phyloP scores from a whole-genome alignment of 2,888 invertebrate genomes.

The Drosophila lutescens region DNA sequence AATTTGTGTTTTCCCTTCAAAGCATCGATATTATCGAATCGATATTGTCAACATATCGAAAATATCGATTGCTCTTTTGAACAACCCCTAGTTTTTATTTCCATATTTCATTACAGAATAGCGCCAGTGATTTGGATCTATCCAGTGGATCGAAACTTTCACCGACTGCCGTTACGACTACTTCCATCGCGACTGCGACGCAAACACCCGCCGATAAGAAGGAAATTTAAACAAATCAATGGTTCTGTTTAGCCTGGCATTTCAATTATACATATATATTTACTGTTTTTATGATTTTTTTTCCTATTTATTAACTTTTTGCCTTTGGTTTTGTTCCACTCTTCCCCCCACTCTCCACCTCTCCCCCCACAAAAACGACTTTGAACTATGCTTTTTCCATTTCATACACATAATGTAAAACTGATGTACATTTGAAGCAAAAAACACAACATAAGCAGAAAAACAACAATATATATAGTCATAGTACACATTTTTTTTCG shows the following conservation, averaged over 20 bases:
- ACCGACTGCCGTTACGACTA: conserved; percentile 20
- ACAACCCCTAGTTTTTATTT: background rate
- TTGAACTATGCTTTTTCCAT: conserved; percentile 13
- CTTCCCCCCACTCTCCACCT: background rate
- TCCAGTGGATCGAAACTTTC: conserved; percentile 37
- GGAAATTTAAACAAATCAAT: conserved; percentile 42
- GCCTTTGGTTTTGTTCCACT: conserved; percentile 22
- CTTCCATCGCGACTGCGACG: conserved; percentile 20
- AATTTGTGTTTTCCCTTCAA: too few relatives aligned
- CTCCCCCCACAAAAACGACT: background rate
- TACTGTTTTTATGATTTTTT: conserved; percentile 32
- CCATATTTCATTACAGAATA: conserved; percentile 63
- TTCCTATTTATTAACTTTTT: conserved; percentile 39
- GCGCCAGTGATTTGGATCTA: conserved; percentile 77
- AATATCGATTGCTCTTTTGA: too few relatives aligned
- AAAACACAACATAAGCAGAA: conserved; percentile 12
- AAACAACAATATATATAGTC: conserved; percentile 34
- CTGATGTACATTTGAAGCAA: conserved; percentile 40
- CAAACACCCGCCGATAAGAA: conserved; percentile 53
- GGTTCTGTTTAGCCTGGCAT: conserved; percentile 46
- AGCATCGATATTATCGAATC: too few relatives aligned
- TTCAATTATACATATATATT: conserved; percentile 36
- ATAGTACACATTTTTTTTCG: conserved; percentile 33
- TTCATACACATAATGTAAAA: conserved; percentile 31
- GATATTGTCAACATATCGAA: too few relatives aligned